A percentile compares a stretch with the other conserved stretches of the same genome.
phyloP scores from a whole-genome alignment of 1,140 invertebrate genomes.

The Drosophila paulistorum region DNA sequence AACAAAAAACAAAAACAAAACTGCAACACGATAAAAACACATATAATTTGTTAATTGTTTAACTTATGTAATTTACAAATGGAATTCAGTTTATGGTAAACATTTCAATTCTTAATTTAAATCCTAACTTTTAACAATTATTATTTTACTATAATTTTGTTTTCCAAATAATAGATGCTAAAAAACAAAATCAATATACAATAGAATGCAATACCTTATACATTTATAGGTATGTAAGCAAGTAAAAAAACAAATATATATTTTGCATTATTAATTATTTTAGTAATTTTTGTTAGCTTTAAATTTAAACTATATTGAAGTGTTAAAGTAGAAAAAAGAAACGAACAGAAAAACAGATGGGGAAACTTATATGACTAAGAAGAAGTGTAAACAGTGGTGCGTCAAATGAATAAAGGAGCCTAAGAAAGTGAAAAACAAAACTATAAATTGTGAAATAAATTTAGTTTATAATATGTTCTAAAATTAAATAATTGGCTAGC shows the following conservation, averaged over 20 bases:
- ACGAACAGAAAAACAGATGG: conserved; percentile 34
- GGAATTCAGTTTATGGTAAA: conserved; percentile 30
- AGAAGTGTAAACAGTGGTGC: conserved; percentile 50
- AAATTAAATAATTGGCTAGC: neutral
- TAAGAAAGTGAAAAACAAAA: conserved; percentile 20
- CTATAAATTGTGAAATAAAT: neutral
- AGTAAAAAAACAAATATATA: conserved; percentile 26
- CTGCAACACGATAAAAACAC: conserved; percentile 5
- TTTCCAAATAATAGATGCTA: conserved; percentile 66
- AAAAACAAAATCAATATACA: conserved; percentile 46
- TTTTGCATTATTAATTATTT: conserved; percentile 61
- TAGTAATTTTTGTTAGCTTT: conserved; percentile 53
- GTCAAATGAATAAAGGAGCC: conserved; percentile 57
- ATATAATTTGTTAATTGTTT: conserved; percentile 46
- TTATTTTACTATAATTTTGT: conserved; percentile 17
- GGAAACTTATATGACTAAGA: conserved; percentile 15
- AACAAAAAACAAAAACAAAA: neutral
- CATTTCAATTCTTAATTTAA: conserved; percentile 56
- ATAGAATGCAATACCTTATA: conserved; percentile 29
- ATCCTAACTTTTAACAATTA: conserved; percentile 47
- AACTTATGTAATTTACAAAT: conserved; percentile 62
- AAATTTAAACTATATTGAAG: conserved; percentile 44
- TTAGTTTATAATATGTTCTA: neutral
- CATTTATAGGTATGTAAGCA: conserved; percentile 13
- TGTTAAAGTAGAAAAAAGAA: conserved; percentile 44